Evolutionary conservation across 2,888 invertebrate genomes (phyloP).

Genomic region (Diaprepes abbreviatus): DNA sequence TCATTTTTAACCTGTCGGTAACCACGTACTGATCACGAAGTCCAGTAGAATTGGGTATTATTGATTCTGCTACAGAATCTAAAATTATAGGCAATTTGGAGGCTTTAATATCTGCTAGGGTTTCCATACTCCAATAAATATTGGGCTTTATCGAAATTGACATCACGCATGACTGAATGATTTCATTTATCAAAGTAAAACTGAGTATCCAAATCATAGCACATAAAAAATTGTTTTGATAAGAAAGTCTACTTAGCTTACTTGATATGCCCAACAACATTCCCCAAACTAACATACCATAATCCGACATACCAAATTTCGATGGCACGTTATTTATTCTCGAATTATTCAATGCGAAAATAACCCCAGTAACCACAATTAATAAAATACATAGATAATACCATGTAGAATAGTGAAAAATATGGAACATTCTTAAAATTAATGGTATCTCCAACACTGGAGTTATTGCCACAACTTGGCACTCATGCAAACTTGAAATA

Average conservation of each 20-base stretch:
- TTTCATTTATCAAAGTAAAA: neutral
- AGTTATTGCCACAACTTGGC: neutral
- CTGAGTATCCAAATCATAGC: neutral
- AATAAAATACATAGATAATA: neutral
- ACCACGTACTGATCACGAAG: neutral
- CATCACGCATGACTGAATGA: neutral
- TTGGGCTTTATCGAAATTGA: neutral
- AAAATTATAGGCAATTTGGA: neutral
- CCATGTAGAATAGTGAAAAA: neutral
- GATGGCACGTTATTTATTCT: neutral
- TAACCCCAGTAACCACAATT: neutral
- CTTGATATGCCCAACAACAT: neutral
- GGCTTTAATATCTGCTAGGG: neutral
- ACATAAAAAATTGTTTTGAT: neutral
- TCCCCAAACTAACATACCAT: neutral
- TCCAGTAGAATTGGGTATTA: neutral
- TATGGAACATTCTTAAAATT: neutral
- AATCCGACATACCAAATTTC: neutral
- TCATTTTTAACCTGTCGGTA: too few relatives aligned
- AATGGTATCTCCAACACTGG: neutral
- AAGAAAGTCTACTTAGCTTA: neutral
- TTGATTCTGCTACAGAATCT: neutral
- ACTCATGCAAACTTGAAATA: neutral
- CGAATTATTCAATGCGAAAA: neutral
- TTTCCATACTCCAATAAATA: neutral